These are phyloP conservation scores for Melipona bicolor DNA, from an alignment of 2,888 invertebrate genomes.

Conservation along the genomic window DNA sequence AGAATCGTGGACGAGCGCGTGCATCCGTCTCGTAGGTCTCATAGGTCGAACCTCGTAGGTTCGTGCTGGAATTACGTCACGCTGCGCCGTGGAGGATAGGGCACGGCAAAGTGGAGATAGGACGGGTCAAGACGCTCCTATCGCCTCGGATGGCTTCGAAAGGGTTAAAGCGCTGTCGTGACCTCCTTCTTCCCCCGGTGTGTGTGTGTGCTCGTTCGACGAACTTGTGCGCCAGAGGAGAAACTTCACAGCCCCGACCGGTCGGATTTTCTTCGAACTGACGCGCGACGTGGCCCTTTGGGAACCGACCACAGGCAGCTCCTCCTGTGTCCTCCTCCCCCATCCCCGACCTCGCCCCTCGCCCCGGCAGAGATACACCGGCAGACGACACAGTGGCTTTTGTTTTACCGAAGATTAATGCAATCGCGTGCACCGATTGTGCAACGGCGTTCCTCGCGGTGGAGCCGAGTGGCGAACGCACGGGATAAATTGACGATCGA, in stretches of 20 bases:
- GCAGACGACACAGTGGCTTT: slow-evolving; percentile 9
- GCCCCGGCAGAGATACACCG: not conserved
- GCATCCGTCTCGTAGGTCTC: slow-evolving; percentile 62
- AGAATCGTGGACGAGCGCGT: slow-evolving; percentile 44
- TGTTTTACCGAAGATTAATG: slow-evolving; percentile 1
- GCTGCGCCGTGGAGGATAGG: slow-evolving; percentile 72
- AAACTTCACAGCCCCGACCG: slow-evolving; percentile 50
- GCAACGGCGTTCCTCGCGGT: not conserved
- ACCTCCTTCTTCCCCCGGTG: slow-evolving; percentile 62
- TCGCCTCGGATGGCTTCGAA: slow-evolving; percentile 73
- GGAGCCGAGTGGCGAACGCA: not conserved
- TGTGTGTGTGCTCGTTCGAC: slow-evolving; percentile 51
- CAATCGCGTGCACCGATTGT: slow-evolving; percentile 2
- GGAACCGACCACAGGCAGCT: slow-evolving; percentile 1
- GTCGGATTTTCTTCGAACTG: slow-evolving; percentile 40
- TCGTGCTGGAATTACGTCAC: slow-evolving; percentile 77
- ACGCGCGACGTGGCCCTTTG: slow-evolving; percentile 18
- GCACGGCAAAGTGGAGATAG: slow-evolving; percentile 74
- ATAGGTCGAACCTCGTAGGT: slow-evolving; percentile 69
- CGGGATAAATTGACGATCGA: not conserved
- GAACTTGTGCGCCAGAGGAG: slow-evolving; percentile 59
- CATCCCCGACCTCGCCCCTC: not conserved
- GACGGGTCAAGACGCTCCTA: slow-evolving; percentile 79
- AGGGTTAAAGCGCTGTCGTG: slow-evolving; percentile 76
- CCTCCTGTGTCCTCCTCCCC: not conserved